These are phyloP conservation scores for Andrena haemorrhoa DNA, from an alignment of 2,888 invertebrate genomes.

Conservation along the genomic window DNA sequence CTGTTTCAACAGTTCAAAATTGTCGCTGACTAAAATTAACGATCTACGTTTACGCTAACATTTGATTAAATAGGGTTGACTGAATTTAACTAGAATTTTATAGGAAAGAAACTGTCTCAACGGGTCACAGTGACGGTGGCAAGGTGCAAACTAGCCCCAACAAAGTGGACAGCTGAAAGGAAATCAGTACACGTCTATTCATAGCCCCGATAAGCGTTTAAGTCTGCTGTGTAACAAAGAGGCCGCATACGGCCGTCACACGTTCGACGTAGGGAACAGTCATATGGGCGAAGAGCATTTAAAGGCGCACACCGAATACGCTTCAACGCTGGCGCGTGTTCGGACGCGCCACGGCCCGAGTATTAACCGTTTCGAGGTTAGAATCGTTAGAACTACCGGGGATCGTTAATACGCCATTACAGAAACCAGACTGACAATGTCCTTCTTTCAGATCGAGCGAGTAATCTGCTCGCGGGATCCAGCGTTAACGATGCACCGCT, in stretches of 20 bases:
- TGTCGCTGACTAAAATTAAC: too few relatives aligned
- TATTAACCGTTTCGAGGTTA: conserved; percentile 52
- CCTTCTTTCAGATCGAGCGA: background rate
- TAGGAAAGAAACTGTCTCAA: conserved; percentile 4
- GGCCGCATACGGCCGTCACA: conserved; percentile 59
- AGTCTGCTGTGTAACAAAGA: conserved; percentile 69
- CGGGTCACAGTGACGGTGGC: conserved; percentile 42
- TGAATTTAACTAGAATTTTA: conserved; percentile 9
- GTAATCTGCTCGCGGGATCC: background rate
- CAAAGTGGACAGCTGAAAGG: conserved; percentile 72
- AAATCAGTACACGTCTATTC: conserved; percentile 79
- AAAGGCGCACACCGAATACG: conserved; percentile 52
- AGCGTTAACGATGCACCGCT: background rate
- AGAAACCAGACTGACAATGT: conserved; percentile 17
- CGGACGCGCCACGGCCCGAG: conserved; percentile 14
- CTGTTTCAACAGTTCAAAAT: too few relatives aligned
- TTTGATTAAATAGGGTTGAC: too few relatives aligned
- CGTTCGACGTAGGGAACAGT: conserved; percentile 45
- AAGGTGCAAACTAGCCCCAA: conserved; percentile 58
- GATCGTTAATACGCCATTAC: conserved; percentile 35
- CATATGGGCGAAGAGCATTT: conserved; percentile 56
- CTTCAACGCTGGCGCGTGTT: conserved; percentile 31
- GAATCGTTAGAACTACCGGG: conserved; percentile 37
- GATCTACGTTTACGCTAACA: too few relatives aligned
- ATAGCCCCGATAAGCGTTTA: conserved; percentile 76